Evolutionary conservation across 2,888 invertebrate species (phyloP), one percentile per base, ranked within the genome.

Genomic region (Phoenoteleia sp.): DNA sequence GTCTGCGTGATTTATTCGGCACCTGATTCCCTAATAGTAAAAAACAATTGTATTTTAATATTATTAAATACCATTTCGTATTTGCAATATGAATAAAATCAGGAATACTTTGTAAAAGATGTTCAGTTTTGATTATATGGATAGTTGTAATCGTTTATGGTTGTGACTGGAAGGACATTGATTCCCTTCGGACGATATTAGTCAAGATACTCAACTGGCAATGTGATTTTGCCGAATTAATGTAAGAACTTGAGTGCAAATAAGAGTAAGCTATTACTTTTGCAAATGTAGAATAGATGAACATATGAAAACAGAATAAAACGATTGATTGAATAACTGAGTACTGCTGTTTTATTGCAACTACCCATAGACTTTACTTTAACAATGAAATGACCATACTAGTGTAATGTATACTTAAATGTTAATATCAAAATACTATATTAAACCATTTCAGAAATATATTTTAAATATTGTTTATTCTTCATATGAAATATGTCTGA

Each of bases 231-330:
- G 71, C 58, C 62, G 9, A 49, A 21, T 15, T 45, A n/a, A 58
- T 79, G 62, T 62, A 79, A 42, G 62, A 72, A 52, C 27, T 25
- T 66, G 54, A 49, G 39, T 72, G 71, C 66, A 80, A 72, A 64
- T 64, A 71, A 62, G 62, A 79, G 58, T 69, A 62, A 64, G 25
- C 54, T 69, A 62, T 66, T 58, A 67, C 64, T 81, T 72, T 79
- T 69, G 49, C 62, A 74, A 67, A 52, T 71, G 88, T 84, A 58
- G 67, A 84, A 85, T 66, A 75, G 74, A 69, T 66, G 71, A 67
- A 80, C 23, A 80, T 83, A 81, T 75, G 81, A 52, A 64, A 62
- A 60, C 62, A 67, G 42, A 45, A 79, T 62, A 71, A 71, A 64
- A 60, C 11, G 25, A 33, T 47, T 79, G 45, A 79, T 49, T 56